These are phyloP conservation scores for Crematogaster levior DNA, from an alignment of 2,888 invertebrate species.

Conservation along the genomic window DNA sequence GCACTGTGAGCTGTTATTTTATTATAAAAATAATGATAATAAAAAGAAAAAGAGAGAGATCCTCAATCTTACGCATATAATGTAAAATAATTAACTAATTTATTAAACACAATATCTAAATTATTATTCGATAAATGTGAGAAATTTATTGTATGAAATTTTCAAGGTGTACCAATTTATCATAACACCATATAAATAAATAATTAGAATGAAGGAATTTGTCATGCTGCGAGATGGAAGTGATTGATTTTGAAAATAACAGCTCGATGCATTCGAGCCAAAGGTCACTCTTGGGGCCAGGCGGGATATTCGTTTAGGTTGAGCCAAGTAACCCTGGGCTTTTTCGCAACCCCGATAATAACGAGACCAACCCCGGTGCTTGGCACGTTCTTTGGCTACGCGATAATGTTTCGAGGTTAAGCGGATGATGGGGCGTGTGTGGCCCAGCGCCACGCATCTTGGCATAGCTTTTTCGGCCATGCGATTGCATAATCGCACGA, in stretches of 20 bases:
- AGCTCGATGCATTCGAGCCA: background rate
- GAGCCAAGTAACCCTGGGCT: conserved; percentile 72
- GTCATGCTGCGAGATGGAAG: background rate
- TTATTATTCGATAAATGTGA: background rate
- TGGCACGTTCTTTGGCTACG: conserved; percentile 35
- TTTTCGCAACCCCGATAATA: conserved; percentile 69
- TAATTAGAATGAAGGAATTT: background rate
- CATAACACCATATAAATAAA: background rate
- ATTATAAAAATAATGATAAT: background rate
- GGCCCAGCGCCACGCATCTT: conserved; percentile 80
- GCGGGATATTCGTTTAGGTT: background rate
- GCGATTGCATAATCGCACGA: conserved; percentile 75
- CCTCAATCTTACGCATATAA: background rate
- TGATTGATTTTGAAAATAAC: background rate
- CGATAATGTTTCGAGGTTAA: conserved; percentile 21
- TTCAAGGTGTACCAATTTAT: background rate
- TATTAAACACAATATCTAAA: background rate
- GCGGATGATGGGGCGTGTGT: conserved; percentile 50
- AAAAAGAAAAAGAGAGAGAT: background rate
- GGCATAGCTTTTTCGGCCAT: conserved; percentile 77
- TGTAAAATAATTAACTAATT: background rate
- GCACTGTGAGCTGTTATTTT: background rate
- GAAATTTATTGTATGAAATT: background rate
- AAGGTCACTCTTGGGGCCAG: background rate
- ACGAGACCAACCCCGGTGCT: conserved; percentile 28